Conservation (phyloP, 2,113 vertebrate species). For the Cottus gobio region DNA sequence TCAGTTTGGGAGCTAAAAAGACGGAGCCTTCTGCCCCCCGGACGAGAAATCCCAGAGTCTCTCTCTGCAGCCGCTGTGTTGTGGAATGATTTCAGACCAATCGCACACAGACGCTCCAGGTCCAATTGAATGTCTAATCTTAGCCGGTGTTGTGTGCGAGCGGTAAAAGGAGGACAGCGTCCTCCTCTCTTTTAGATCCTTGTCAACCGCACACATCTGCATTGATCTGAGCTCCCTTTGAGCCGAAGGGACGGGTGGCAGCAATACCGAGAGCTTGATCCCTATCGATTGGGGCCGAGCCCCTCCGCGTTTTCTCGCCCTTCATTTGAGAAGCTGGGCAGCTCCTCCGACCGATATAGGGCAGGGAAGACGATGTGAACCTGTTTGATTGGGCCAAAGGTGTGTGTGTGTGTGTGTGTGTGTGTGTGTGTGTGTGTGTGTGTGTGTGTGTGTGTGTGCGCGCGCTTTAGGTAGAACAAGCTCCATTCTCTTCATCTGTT, state of each 20-base stretch:
- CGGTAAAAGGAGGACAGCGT: slow-evolving; percentile 60
- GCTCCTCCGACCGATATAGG: slow-evolving; percentile 49
- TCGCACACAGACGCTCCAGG: slow-evolving; percentile 13
- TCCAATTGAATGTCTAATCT: slow-evolving; percentile 66
- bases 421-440: background rate
- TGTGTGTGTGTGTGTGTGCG: slow-evolving; percentile 12
- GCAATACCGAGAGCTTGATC: slow-evolving; percentile 64
- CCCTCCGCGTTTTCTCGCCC: slow-evolving; percentile 30
- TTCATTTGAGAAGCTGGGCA: slow-evolving; percentile 57
- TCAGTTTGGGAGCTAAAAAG: slow-evolving; percentile 17
- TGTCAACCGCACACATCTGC: slow-evolving; percentile 66
- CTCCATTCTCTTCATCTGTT: slow-evolving; percentile 25
- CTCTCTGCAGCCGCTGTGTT: background rate
- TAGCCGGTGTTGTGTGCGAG: slow-evolving; percentile 56
- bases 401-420: background rate
- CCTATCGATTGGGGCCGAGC: slow-evolving; percentile 62
- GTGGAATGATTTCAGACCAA: slow-evolving; percentile 30
- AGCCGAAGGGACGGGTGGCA: slow-evolving; percentile 42
- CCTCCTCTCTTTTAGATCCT: slow-evolving; percentile 59
- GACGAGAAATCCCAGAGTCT: no score
- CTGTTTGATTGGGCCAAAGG: slow-evolving; percentile 16
- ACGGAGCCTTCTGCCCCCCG: background rate
- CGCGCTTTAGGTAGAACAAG: background rate
- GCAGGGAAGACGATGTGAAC: slow-evolving; percentile 40
- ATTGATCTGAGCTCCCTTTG: slow-evolving; percentile 55